Conservation (phyloP, 1,140 invertebrate genomes). For the Ostrea edulis region DNA sequence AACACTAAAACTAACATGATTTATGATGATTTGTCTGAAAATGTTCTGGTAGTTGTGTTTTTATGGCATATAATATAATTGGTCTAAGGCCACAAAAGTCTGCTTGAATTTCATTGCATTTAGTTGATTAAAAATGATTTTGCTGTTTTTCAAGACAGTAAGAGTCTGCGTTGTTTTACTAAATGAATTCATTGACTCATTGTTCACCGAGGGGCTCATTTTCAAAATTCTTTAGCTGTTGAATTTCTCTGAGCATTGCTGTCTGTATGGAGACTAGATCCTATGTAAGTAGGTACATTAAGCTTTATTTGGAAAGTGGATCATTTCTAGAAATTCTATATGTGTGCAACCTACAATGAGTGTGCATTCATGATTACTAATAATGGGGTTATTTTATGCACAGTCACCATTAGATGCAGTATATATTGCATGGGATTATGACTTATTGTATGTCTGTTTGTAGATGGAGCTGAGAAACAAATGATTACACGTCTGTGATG, state of each 20-base stretch:
- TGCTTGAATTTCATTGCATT: neutral
- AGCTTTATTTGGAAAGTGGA: neutral
- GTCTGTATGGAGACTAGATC: neutral
- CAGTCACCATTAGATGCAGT: neutral
- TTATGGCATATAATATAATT: neutral
- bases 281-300: neutral
- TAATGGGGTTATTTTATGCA: neutral
- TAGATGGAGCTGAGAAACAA: slow-evolving; percentile 48
- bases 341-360: neutral
- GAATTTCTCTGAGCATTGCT: neutral
- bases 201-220: neutral
- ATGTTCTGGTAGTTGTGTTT: slow-evolving; percentile 2
- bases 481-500: slow-evolving; percentile 66
- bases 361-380: neutral
- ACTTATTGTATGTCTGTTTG: slow-evolving; percentile 34
- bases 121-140: neutral
- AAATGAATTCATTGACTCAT: neutral
- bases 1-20: slow-evolving; percentile 6
- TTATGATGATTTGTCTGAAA: slow-evolving; percentile 16
- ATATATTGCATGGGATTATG: neutral
- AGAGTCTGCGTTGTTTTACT: neutral
- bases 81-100: neutral
- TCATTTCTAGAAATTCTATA: neutral
- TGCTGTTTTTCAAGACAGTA: neutral
- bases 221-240: neutral